Conservation (phyloP, 1,140 invertebrate species). For the Trialeurodes vaporariorum region DNA sequence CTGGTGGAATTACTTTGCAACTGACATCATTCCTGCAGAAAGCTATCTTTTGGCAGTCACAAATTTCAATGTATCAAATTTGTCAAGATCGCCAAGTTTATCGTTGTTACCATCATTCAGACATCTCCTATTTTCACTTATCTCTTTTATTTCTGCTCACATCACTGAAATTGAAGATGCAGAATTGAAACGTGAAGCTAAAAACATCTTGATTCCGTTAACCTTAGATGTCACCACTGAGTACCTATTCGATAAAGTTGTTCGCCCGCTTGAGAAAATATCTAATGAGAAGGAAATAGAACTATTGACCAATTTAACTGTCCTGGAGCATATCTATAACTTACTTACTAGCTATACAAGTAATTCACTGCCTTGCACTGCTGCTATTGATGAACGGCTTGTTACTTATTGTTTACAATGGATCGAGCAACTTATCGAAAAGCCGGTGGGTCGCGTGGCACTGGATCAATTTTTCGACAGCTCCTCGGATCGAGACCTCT, state of each 20-base stretch:
- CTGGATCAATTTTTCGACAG: slow-evolving; percentile 61
- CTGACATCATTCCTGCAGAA: slow-evolving; percentile 70
- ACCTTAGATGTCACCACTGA: slow-evolving; percentile 61
- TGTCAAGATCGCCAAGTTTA: slow-evolving; percentile 34
- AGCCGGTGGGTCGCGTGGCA: slow-evolving; percentile 60
- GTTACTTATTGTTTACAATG: slow-evolving; percentile 60
- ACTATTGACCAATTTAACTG: slow-evolving; percentile 6
- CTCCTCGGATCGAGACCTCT: slow-evolving; percentile 43
- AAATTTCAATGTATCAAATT: slow-evolving; percentile 27
- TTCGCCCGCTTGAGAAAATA: slow-evolving; percentile 42
- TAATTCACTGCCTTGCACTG: slow-evolving; percentile 27
- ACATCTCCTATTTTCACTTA: slow-evolving; percentile 48
- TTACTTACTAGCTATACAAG: slow-evolving; percentile 47
- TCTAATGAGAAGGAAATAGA: slow-evolving; percentile 11
- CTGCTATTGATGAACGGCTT: slow-evolving; percentile 50
- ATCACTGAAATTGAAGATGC: slow-evolving; percentile 39
- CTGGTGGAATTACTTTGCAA: slow-evolving; percentile 47
- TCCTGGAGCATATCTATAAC: slow-evolving; percentile 47
- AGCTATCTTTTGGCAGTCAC: slow-evolving; percentile 54
- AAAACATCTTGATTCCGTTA: slow-evolving; percentile 54
- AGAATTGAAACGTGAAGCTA: slow-evolving; percentile 31
- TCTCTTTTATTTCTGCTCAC: slow-evolving; percentile 52
- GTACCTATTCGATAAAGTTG: slow-evolving; percentile 48
- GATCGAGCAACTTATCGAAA: slow-evolving; percentile 73
- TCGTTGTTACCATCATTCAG: slow-evolving; percentile 52